Conservation (phyloP, 1,140 invertebrate species). For the Druon quercuslanigerum region DNA sequence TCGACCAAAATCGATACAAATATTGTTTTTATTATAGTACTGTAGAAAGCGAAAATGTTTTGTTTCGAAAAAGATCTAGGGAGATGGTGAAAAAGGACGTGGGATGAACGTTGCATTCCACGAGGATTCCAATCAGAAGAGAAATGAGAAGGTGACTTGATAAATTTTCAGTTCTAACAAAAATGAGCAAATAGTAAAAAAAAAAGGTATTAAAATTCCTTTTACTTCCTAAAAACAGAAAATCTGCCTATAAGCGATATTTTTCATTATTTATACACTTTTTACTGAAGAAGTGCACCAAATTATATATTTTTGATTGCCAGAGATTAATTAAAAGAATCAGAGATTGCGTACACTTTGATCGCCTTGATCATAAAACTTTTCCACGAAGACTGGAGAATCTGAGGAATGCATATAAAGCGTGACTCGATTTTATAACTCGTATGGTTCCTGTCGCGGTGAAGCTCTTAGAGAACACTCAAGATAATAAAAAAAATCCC, state of each 20-base stretch:
- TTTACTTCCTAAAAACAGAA: no score
- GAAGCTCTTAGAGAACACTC: neutral
- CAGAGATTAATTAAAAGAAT: neutral
- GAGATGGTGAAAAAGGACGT: neutral
- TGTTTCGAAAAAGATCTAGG: neutral
- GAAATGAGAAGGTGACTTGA: slow-evolving; percentile 47
- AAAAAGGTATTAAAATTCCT: no score
- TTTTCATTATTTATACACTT: no score
- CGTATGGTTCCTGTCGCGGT: slow-evolving; percentile 5
- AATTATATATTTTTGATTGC: neutral
- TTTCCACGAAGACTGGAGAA: slow-evolving; percentile 15
- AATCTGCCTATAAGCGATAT: no score
- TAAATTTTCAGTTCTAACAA: no score
- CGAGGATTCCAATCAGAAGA: slow-evolving; percentile 52
- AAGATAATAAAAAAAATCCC: slow-evolving; percentile 2
- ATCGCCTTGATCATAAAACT: slow-evolving; percentile 3
- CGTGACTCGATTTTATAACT: slow-evolving; percentile 25
- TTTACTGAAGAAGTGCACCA: no score
- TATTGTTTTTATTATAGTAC: no score
- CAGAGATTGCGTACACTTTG: neutral
- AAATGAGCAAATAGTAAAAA: no score
- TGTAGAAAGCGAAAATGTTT: no score
- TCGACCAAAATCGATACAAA: no score
- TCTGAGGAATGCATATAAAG: slow-evolving; percentile 25
- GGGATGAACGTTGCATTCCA: slow-evolving; percentile 52